phyloP scores from a whole-genome alignment of 2,113 vertebrate species.

The Nerophis ophidion region DNA sequence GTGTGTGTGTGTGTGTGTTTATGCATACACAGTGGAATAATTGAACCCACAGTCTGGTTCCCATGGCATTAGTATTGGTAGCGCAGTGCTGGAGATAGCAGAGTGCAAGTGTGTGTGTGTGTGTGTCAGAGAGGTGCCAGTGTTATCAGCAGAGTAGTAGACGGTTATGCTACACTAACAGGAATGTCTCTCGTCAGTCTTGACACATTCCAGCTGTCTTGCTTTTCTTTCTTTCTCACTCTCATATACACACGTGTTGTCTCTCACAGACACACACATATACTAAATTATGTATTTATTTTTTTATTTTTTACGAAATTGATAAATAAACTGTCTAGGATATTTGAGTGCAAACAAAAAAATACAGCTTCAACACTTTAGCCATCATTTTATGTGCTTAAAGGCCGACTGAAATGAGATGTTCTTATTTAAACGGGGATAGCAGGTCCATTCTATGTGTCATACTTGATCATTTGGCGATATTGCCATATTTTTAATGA shows the following conservation, averaged over 20 bases:
- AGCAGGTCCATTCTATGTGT: too few species aligned
- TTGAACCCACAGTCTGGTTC: constrained; percentile 68
- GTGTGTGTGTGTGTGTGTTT: constrained; percentile 28
- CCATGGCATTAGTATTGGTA: constrained; percentile 38
- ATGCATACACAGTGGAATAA: constrained; percentile 70
- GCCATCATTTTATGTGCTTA: too few species aligned
- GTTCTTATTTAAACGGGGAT: too few species aligned
- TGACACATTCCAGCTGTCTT: constrained; percentile 91
- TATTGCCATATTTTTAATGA: too few species aligned
- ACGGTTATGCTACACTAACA: constrained; percentile 94
- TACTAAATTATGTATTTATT: background rate
- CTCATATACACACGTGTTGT: background rate
- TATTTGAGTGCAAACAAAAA: too few species aligned
- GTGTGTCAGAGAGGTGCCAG: constrained; percentile 80
- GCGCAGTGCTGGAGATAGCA: constrained; percentile 23
- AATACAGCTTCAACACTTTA: too few species aligned
- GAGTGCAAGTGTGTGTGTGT: constrained; percentile 11
- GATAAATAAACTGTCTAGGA: too few species aligned
- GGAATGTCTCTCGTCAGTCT: constrained; percentile 77
- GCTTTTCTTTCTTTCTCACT: background rate
- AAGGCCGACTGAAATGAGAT: too few species aligned
- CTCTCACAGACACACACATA: background rate
- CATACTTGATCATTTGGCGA: too few species aligned
- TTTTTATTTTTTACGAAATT: too few species aligned
- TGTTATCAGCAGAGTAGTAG: constrained; percentile 91